Conservation (phyloP, 2,888 invertebrate genomes). For the Biston stratarius region DNA sequence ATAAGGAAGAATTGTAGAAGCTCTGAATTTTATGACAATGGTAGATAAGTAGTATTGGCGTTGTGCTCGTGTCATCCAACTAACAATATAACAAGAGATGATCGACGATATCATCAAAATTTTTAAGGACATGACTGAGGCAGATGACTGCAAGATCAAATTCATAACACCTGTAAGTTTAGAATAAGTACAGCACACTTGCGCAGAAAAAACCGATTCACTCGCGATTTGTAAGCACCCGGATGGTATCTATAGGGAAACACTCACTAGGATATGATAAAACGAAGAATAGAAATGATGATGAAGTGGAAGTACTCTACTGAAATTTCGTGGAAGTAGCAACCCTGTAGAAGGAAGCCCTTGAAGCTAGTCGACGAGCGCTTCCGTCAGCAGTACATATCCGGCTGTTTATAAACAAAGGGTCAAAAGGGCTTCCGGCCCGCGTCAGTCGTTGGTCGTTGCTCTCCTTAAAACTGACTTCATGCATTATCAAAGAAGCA, state of each 20-base stretch:
- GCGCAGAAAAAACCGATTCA: too few species aligned
- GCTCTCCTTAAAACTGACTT: constrained; percentile 30
- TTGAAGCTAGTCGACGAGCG: constrained; percentile 58
- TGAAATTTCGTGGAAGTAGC: constrained; percentile 4
- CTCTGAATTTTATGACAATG: too few species aligned
- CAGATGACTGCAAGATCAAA: too few species aligned
- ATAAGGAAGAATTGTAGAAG: too few species aligned
- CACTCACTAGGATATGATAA: neutral
- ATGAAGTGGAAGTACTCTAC: neutral
- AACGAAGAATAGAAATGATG: too few species aligned
- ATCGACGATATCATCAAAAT: neutral
- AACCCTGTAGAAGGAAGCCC: constrained; percentile 32
- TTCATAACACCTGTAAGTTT: too few species aligned
- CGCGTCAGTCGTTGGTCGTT: constrained; percentile 50
- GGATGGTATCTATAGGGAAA: neutral
- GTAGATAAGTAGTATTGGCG: too few species aligned
- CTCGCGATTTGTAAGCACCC: too few species aligned
- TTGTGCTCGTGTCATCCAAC: neutral
- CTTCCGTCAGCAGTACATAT: constrained; percentile 78
- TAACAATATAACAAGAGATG: neutral
- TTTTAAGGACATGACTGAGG: too few species aligned
- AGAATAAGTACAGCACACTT: too few species aligned
- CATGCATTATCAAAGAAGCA: neutral
- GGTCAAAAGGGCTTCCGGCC: constrained; percentile 81
- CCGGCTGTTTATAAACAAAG: constrained; percentile 80